phyloP scores from a whole-genome alignment of 1,140 invertebrate genomes.

The Steinernema khuongi region DNA sequence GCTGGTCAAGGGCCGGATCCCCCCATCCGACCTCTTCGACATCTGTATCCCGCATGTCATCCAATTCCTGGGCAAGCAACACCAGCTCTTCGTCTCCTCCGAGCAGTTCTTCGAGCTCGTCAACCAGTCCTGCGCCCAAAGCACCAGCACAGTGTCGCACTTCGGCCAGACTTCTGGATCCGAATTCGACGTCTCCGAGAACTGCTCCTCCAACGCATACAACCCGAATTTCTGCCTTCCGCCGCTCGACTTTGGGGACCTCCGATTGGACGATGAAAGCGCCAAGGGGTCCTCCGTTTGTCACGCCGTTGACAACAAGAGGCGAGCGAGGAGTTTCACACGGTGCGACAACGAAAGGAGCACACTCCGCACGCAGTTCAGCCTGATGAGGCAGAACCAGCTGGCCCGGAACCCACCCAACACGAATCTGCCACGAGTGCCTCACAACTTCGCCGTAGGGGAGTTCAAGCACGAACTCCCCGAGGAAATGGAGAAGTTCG shows the following conservation, averaged over 20 bases:
- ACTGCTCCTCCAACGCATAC: background rate
- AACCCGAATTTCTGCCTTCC: constrained; percentile 12
- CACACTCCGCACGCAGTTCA: background rate
- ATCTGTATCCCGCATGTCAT: constrained; percentile 20
- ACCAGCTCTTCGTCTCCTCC: constrained; percentile 32
- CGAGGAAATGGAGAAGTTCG: constrained; percentile 3
- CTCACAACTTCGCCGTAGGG: background rate
- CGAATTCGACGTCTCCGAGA: constrained; percentile 23
- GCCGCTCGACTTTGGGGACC: constrained; percentile 21
- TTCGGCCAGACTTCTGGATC: constrained; percentile 24
- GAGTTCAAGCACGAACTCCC: background rate
- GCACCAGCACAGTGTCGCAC: background rate
- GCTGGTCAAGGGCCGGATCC: constrained; percentile 22
- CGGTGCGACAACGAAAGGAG: background rate
- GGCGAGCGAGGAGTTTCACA: background rate
- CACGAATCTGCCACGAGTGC: background rate
- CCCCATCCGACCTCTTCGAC: constrained; percentile 27
- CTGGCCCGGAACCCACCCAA: background rate
- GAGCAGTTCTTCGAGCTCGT: constrained; percentile 27
- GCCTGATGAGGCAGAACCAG: background rate
- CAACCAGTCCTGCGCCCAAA: constrained; percentile 22
- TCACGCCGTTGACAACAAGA: background rate
- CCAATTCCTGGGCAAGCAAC: constrained; percentile 24
- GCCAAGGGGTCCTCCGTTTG: background rate
- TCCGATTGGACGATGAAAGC: background rate